Base-by-base conservation (phyloP, 2,113 vertebrate species). In the Rhegmatorhina hoffmannsi region DNA sequence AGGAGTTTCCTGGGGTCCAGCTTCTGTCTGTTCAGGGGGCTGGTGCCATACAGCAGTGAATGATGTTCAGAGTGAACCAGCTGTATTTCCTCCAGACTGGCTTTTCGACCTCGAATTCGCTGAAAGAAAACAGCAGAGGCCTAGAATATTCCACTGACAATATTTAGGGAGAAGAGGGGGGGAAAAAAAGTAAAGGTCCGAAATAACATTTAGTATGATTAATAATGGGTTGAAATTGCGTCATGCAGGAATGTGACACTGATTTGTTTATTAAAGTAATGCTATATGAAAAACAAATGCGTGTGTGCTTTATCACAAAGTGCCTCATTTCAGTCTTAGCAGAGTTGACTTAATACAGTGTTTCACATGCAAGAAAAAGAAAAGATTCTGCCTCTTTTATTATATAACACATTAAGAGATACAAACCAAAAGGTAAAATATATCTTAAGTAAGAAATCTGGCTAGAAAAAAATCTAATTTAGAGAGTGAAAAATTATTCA, bases 61-160 rank as follows among this genome's bases (percentile, higher is more conserved):
- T 98, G 97, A 98, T 98, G 98, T 97, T 98, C 97, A 87, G 98
- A 98, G 95, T 98, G 98, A 96, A 98, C 98, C 97, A 98, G 98
- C 97, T 98, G 98, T 97, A 98, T 98, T 98, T 98, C 98, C 97
- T 98, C 98, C 96, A 98, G 97, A 96, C 97, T 98, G 97, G 98
- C 98, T 98, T 98, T 98, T 97, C 98, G 98, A 98, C 98, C 98
- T 98, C 97, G 97, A 95, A 98, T 98, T 95, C 97, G 94, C 98
- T 98, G 98, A 98, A 98, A 98, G 97, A 98, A 98, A 98, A 98
- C 94, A 98, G 97, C 96, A 98, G 95, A 98, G 97, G 95, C 82
- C 94, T 96, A 96, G 82, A 95, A 96, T 98, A 96, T 94, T 98
- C 96, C 95, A 97, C 97, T 97, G 97, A 98, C 93, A 98, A 98